A percentile compares a stretch with the other conserved stretches of the same genome.
Evolutionary conservation across 2,797 vertebrate species (phyloP).

Genomic region (Oceanodroma leucorhoa): DNA sequence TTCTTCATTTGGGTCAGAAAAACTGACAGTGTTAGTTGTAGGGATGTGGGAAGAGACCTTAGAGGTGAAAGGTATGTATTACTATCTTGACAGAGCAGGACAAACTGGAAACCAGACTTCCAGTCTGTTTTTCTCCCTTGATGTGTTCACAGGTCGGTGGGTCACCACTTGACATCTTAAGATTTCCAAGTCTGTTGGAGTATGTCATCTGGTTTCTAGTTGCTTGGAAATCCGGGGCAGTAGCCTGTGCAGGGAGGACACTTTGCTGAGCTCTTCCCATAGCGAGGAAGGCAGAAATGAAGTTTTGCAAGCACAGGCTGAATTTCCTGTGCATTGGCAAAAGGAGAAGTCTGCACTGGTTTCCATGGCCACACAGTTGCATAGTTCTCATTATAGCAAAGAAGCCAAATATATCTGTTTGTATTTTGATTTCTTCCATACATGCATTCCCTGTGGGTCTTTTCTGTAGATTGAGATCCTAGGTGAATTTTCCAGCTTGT

Average conservation of each 20-base stretch:
- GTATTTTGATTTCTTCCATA: slow-evolving; percentile 12
- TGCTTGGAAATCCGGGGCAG: background rate
- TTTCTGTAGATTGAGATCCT: background rate
- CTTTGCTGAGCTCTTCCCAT: background rate
- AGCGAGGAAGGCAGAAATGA: background rate
- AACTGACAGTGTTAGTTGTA: background rate
- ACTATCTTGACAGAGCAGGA: background rate
- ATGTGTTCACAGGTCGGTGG: background rate
- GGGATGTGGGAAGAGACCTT: background rate
- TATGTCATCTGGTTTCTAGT: background rate
- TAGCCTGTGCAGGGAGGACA: background rate
- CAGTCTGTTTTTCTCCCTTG: background rate
- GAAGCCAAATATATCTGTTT: background rate
- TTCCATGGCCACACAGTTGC: slow-evolving; percentile 1
- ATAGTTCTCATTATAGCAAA: background rate
- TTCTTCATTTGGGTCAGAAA: background rate
- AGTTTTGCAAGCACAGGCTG: background rate
- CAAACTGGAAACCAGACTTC: background rate
- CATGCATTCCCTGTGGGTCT: background rate
- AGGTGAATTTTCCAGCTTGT: slow-evolving; percentile 9
- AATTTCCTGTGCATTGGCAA: background rate
- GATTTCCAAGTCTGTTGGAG: background rate
- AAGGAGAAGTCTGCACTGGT: background rate
- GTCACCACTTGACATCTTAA: background rate
- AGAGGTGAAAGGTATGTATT: background rate